Evolutionary conservation across 2,888 invertebrate genomes (phyloP).

Genomic region (Drosophila kanekoi): DNA sequence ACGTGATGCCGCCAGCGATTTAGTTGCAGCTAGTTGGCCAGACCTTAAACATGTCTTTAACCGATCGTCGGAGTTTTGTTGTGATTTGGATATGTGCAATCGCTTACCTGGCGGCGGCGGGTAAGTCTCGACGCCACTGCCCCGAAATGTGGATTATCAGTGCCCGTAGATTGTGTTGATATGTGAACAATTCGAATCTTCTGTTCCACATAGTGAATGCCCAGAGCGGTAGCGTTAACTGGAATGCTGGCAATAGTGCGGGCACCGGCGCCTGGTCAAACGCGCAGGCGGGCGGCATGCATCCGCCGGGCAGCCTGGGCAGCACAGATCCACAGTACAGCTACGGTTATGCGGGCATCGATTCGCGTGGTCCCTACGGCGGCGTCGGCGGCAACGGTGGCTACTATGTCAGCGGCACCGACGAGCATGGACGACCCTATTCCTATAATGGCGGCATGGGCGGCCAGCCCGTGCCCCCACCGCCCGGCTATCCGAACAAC

Average conservation of each 20-base stretch:
- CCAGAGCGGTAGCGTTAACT: constrained; percentile 51
- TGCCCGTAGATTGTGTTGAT: constrained; percentile 15
- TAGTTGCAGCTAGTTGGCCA: constrained; percentile 61
- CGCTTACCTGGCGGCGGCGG: constrained; percentile 39
- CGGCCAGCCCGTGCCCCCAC: constrained; percentile 40
- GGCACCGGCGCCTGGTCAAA: constrained; percentile 69
- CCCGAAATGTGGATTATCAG: constrained; percentile 39
- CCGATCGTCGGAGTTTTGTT: constrained; percentile 37
- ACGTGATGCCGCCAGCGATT: constrained; percentile 52
- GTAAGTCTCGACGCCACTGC: constrained; percentile 46
- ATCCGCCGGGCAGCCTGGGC: constrained; percentile 60
- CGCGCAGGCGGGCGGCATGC: constrained; percentile 64
- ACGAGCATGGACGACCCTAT: constrained; percentile 74
- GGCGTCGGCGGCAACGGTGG: constrained; percentile 70
- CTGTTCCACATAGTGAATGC: constrained; percentile 33
- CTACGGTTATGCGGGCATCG: constrained; percentile 70
- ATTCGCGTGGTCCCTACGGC: constrained; percentile 65
- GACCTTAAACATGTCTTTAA: constrained; percentile 62
- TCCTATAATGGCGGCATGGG: constrained; percentile 57
- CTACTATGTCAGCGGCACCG: constrained; percentile 70
- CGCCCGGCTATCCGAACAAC: constrained; percentile 43
- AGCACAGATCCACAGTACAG: constrained; percentile 61
- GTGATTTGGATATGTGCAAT: constrained; percentile 32
- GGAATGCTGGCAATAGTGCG: constrained; percentile 52
- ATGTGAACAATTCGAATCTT: neutral